Conservation (phyloP, 2,797 vertebrate species). For the Alfaro cultratus region DNA sequence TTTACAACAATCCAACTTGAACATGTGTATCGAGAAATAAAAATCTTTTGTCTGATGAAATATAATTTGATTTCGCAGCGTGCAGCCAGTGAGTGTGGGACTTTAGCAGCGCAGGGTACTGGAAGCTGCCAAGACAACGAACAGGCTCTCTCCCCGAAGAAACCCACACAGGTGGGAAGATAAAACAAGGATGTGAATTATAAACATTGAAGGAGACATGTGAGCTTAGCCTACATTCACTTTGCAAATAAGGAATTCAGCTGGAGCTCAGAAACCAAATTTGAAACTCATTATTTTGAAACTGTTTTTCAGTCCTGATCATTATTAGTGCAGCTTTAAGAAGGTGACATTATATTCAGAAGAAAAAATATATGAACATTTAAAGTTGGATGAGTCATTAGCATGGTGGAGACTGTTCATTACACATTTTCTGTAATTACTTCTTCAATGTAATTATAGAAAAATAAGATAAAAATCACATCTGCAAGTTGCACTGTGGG, state of each 20-base stretch:
- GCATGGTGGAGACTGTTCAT: background rate
- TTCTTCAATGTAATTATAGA: background rate
- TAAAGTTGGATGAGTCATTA: background rate
- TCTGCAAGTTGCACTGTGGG: background rate
- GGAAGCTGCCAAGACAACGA: constrained; percentile 51
- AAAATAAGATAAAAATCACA: background rate
- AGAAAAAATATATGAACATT: background rate
- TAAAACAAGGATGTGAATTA: constrained; percentile 36
- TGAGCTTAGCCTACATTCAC: constrained; percentile 39
- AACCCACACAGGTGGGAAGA: constrained; percentile 42
- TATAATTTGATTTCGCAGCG: constrained; percentile 71
- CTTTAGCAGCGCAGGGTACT: constrained; percentile 42
- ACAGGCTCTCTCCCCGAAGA: constrained; percentile 33
- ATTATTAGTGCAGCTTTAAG: background rate
- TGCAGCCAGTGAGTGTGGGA: constrained; percentile 55
- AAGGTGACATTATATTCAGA: constrained; percentile 7
- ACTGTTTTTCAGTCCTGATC: constrained; percentile 14
- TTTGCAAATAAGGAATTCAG: constrained; percentile 49
- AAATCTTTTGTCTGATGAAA: constrained; percentile 71
- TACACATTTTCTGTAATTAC: background rate
- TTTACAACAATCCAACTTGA: constrained; percentile 71
- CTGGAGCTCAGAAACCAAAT: constrained; percentile 39
- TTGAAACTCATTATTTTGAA: constrained; percentile 33
- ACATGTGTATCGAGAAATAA: constrained; percentile 50
- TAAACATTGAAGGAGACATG: constrained; percentile 41